Evolutionary conservation across 2,888 invertebrate species (phyloP).

Genomic region (Lucinisca nassula): DNA sequence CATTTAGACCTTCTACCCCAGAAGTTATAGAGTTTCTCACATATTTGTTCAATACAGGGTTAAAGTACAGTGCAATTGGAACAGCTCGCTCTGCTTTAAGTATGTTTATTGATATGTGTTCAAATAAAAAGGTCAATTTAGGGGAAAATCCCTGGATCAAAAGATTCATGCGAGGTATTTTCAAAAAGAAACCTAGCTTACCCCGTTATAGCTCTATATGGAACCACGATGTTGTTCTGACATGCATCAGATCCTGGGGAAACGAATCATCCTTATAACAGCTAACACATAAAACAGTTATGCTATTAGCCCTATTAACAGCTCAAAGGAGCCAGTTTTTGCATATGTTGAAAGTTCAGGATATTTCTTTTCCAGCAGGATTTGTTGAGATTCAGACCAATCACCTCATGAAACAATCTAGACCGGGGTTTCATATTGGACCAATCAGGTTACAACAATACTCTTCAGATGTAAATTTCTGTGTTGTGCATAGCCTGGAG

Average conservation of each 20-base stretch:
- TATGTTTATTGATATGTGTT: too few species aligned
- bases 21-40: conserved; percentile 45
- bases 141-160: too few species aligned
- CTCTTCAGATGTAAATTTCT: not conserved
- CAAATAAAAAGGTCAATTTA: too few species aligned
- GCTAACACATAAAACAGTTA: conserved; percentile 4
- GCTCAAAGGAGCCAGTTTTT: not conserved
- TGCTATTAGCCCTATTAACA: not conserved
- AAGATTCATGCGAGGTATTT: not conserved
- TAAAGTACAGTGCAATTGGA: conserved; percentile 40
- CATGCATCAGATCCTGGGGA: not conserved
- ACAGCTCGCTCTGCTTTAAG: conserved; percentile 42
- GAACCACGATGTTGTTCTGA: not conserved
- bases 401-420: not conserved
- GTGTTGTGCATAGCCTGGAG: not conserved
- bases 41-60: conserved; percentile 26
- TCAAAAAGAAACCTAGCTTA: not conserved
- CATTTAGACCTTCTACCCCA: conserved; percentile 30
- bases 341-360: not conserved
- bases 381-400: not conserved
- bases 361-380: not conserved
- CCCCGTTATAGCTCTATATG: not conserved
- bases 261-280: not conserved
- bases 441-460: not conserved
- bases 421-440: not conserved